These are phyloP conservation scores for Dermatophagoides farinae DNA, from an alignment of 1,140 invertebrate species.

Conservation along the genomic window DNA sequence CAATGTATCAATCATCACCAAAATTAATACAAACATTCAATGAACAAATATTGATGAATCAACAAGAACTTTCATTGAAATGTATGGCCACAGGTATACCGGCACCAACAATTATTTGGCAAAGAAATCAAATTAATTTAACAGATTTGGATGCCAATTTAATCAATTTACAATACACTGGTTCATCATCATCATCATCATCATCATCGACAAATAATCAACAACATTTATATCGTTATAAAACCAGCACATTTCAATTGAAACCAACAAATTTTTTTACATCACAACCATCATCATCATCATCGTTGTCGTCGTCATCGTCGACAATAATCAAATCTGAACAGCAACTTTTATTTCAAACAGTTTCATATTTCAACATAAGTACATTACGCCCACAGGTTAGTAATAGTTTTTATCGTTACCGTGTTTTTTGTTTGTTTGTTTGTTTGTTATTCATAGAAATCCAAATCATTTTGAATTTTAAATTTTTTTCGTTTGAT, in stretches of 20 bases:
- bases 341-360: background rate
- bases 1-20: conserved; percentile 18
- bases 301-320: background rate
- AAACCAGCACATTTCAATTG: background rate
- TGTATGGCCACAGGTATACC: conserved; percentile 20
- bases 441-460: background rate
- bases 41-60: conserved; percentile 17
- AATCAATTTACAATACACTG: background rate
- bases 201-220: background rate
- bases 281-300: background rate
- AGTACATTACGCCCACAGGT: conserved; percentile 17
- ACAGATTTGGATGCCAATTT: conserved; percentile 13
- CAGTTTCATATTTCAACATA: conserved; percentile 20
- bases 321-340: background rate
- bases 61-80: conserved; percentile 17
- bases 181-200: background rate
- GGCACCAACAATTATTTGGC: conserved; percentile 20
- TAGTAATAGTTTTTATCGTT: background rate
- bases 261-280: background rate
- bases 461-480: background rate
- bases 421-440: background rate
- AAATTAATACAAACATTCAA: conserved; percentile 17
- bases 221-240: background rate
- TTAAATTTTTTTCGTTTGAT: background rate
- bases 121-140: conserved; percentile 18